Percentiles rank a stretch among this genome's conserved stretches.
Conservation (phyloP, 2,113 vertebrate genomes). For the Lampris megalopsis region DNA sequence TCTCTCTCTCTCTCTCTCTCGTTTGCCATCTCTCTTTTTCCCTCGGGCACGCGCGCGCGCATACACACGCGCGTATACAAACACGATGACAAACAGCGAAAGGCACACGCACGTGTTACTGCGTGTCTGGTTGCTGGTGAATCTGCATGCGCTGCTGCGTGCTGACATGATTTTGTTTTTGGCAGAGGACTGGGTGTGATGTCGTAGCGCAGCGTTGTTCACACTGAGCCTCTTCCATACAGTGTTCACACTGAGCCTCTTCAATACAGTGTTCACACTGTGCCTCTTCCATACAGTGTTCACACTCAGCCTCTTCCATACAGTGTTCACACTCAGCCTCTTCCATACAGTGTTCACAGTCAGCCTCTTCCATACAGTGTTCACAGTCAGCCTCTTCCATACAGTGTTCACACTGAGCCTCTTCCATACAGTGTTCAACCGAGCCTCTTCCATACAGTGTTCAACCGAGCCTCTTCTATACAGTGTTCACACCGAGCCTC, state of each 20-base stretch:
- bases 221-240: conserved; percentile 23
- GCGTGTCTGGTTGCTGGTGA: conserved; percentile 22
- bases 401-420: too few relatives aligned
- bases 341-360: too few relatives aligned
- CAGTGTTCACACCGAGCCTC: too few relatives aligned
- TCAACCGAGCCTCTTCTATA: too few relatives aligned
- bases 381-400: too few relatives aligned
- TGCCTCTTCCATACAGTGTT: too few relatives aligned
- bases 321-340: too few relatives aligned
- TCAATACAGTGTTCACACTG: too few relatives aligned
- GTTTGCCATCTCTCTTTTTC: not conserved
- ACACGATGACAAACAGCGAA: not conserved
- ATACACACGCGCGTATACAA: conserved; percentile 4
- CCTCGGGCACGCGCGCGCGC: conserved; percentile 3
- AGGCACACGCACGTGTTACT: not conserved
- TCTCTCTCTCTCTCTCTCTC: conserved; percentile 16
- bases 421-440: too few relatives aligned
- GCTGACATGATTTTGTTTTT: conserved; percentile 44
- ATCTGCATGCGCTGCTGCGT: conserved; percentile 61
- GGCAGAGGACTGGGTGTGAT: conserved; percentile 41
- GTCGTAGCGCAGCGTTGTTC: conserved; percentile 32
- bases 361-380: too few relatives aligned
- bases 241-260: conserved; percentile 9
- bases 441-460: too few relatives aligned
- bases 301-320: too few relatives aligned